Conservation (phyloP, 2,113 vertebrate genomes). For the Pituophis catenifer region DNA sequence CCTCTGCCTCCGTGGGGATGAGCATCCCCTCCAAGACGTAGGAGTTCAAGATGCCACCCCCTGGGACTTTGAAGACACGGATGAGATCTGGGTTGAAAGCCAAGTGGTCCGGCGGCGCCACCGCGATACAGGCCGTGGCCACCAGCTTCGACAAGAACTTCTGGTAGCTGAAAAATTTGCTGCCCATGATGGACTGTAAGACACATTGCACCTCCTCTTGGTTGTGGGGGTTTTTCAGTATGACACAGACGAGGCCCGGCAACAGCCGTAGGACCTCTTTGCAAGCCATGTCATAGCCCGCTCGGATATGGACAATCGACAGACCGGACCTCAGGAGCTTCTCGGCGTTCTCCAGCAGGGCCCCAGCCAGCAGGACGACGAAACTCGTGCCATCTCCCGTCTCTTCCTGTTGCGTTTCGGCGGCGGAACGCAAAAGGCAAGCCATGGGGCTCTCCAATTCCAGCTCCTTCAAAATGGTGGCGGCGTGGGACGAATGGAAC, state of each 20-base stretch:
- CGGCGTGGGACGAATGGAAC: not conserved
- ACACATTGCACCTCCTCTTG: not conserved
- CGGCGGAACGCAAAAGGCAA: not conserved
- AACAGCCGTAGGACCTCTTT: slow-evolving; percentile 23
- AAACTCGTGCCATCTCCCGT: slow-evolving; percentile 4
- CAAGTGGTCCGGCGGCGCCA: not conserved
- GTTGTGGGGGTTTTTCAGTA: not conserved
- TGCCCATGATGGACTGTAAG: not conserved
- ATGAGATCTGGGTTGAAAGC: slow-evolving; percentile 4
- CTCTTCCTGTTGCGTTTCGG: slow-evolving; percentile 24
- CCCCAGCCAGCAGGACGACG: slow-evolving; percentile 25
- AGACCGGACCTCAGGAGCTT: slow-evolving; percentile 2
- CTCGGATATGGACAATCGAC: not conserved
- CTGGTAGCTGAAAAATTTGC: slow-evolving; percentile 16
- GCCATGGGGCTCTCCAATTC: slow-evolving; percentile 35
- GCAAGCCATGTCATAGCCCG: slow-evolving; percentile 10
- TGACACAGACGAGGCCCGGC: not conserved
- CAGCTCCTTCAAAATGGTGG: slow-evolving; percentile 24
- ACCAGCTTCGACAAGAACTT: slow-evolving; percentile 13
- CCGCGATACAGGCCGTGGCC: not conserved
- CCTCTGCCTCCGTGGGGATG: slow-evolving; percentile 5
- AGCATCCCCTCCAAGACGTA: slow-evolving; percentile 12
- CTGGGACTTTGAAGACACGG: not conserved
- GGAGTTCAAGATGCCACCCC: not conserved
- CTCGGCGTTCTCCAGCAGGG: slow-evolving; percentile 25